Conservation (phyloP, 1,140 invertebrate species). For the Scaptomyza hsui region DNA sequence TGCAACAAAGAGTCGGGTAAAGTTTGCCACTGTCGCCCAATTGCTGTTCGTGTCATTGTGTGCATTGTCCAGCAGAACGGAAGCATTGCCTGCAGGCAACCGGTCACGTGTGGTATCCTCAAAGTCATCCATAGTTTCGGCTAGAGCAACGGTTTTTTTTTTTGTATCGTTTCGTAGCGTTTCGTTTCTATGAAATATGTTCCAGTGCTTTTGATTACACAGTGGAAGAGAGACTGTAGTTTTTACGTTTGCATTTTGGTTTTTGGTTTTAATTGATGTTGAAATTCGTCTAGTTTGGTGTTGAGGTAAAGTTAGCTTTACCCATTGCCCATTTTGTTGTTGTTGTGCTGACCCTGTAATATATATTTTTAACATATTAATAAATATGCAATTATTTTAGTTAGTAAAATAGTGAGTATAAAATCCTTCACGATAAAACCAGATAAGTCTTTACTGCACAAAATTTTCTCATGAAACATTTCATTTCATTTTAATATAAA, state of each 20-base stretch:
- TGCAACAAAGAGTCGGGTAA: constrained; percentile 56
- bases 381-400: too few relatives aligned
- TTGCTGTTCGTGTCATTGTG: constrained; percentile 40
- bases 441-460: too few relatives aligned
- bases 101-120: constrained; percentile 14
- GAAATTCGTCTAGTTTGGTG: constrained; percentile 1
- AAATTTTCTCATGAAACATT: too few relatives aligned
- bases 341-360: not conserved
- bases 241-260: constrained; percentile 6
- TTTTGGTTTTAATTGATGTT: not conserved
- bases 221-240: too few relatives aligned
- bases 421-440: too few relatives aligned
- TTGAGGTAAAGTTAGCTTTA: not conserved
- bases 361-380: too few relatives aligned
- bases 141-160: too few relatives aligned
- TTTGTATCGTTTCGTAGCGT: too few relatives aligned
- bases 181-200: not conserved
- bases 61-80: constrained; percentile 18
- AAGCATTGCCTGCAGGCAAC: not conserved
- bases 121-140: constrained; percentile 18
- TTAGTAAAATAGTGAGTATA: too few relatives aligned
- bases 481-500: too few relatives aligned
- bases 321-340: not conserved
- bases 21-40: constrained; percentile 52
- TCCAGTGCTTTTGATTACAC: too few relatives aligned